phyloP scores from a whole-genome alignment of 2,113 vertebrate genomes.

The Dipodomys stephensi region DNA sequence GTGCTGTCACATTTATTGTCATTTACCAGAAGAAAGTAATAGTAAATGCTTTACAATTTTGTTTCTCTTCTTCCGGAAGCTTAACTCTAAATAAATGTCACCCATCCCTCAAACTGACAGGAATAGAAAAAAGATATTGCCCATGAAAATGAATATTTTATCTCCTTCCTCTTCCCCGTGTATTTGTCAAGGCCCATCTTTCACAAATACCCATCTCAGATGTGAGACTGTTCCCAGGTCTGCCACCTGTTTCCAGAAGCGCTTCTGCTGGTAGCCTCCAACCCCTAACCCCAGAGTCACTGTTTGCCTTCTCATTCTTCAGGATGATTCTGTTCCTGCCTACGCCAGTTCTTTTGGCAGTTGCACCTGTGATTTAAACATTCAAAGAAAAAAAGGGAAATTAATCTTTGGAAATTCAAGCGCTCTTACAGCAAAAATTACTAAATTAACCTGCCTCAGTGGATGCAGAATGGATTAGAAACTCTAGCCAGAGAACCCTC shows the following conservation, averaged over 20 bases:
- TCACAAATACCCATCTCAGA: not conserved
- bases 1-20: slow-evolving; percentile 75
- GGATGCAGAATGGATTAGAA: not conserved
- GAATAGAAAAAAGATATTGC: slow-evolving; percentile 37
- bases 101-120: not conserved
- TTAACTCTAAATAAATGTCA: slow-evolving; percentile 1
- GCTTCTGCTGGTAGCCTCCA: slow-evolving; percentile 65
- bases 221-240: slow-evolving; percentile 65
- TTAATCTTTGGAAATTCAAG: slow-evolving; percentile 44
- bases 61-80: slow-evolving; percentile 73
- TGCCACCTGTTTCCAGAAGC: slow-evolving; percentile 77
- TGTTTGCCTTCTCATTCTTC: slow-evolving; percentile 72
- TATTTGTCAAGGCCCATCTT: slow-evolving; percentile 30
- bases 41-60: slow-evolving; percentile 55
- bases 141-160: not conserved
- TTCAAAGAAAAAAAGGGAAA: slow-evolving; percentile 28
- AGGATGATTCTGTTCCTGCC: slow-evolving; percentile 54
- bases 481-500: not conserved
- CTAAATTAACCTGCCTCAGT: not conserved
- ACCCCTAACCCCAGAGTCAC: slow-evolving; percentile 70
- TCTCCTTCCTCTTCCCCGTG: not conserved
- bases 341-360: slow-evolving; percentile 94
- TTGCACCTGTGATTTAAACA: slow-evolving; percentile 89
- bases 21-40: slow-evolving; percentile 77
- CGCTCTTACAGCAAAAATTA: not conserved